A percentile compares a stretch with the other conserved stretches of the same genome.
These are phyloP conservation scores for Orchestia grillus DNA, from an alignment of 1,140 invertebrate species.

Conservation along the genomic window DNA sequence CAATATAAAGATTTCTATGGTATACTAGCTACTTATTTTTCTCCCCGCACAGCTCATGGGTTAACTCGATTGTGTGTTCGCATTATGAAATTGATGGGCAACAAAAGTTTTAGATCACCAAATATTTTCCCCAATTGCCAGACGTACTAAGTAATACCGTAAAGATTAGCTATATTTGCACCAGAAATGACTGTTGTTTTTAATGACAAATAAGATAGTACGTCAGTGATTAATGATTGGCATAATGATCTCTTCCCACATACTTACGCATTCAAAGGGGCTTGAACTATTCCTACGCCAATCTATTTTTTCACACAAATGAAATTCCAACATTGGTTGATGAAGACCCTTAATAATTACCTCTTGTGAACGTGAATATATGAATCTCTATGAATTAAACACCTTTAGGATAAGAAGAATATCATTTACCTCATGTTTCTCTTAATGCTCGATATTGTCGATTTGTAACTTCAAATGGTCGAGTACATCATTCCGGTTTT, in stretches of 20 bases:
- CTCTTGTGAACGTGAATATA: neutral
- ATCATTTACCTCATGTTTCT: neutral
- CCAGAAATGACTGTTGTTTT: neutral
- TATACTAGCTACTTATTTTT: neutral
- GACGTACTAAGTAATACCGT: neutral
- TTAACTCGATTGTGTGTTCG: neutral
- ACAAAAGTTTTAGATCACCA: too few relatives aligned
- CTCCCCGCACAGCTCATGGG: neutral
- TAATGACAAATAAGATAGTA: neutral
- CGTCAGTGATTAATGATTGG: neutral
- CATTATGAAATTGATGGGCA: neutral
- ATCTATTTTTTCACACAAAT: neutral
- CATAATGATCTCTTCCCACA: neutral
- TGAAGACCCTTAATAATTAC: neutral
- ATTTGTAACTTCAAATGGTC: too few relatives aligned
- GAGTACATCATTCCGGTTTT: too few relatives aligned
- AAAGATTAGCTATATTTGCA: neutral
- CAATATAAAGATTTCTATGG: neutral
- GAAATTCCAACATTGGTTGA: neutral
- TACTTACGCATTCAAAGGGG: neutral
- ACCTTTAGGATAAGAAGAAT: neutral
- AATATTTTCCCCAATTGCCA: neutral
- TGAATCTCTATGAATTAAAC: neutral
- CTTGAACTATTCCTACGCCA: neutral
- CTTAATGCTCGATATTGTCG: too few relatives aligned